Evolutionary conservation across 1,140 invertebrate genomes (phyloP).

Genomic region (Trypoxylus dichotomus): DNA sequence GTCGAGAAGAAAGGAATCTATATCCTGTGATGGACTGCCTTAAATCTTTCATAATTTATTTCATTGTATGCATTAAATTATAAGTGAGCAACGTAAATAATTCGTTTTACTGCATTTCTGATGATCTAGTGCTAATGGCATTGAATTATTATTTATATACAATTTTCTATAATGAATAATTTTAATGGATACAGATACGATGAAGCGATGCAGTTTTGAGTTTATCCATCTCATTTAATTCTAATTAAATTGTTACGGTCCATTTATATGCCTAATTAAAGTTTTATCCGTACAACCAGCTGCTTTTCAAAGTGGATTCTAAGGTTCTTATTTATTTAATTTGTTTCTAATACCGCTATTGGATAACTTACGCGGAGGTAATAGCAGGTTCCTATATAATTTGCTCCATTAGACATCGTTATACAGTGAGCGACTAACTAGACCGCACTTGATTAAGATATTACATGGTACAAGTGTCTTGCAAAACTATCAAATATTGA

Average conservation of each 20-base stretch:
- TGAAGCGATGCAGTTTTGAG: neutral
- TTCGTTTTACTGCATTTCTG: slow-evolving; percentile 4
- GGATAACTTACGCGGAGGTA: neutral
- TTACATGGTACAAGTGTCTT: no score
- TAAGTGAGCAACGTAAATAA: neutral
- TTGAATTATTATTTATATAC: slow-evolving; percentile 29
- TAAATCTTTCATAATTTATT: slow-evolving; percentile 29
- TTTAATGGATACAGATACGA: neutral
- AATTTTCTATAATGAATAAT: neutral
- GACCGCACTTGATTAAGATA: no score
- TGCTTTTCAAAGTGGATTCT: slow-evolving; percentile 7
- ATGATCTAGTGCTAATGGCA: slow-evolving; percentile 19
- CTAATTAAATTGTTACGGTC: slow-evolving; percentile 28
- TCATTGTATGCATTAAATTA: slow-evolving; percentile 24
- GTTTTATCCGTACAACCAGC: slow-evolving; percentile 4
- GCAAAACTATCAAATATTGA: no score
- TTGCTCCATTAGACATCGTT: neutral
- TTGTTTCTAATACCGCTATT: neutral
- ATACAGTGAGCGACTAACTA: neutral
- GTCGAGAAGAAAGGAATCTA: neutral
- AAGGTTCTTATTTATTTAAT: neutral
- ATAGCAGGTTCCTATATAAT: neutral
- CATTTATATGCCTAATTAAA: slow-evolving; percentile 23
- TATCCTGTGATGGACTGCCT: slow-evolving; percentile 27
- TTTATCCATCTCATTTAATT: slow-evolving; percentile 9